Percentiles rank a stretch among this genome's conserved stretches.
phyloP scores from a whole-genome alignment of 2,888 invertebrate genomes.

The Adelphocoris suturalis region DNA sequence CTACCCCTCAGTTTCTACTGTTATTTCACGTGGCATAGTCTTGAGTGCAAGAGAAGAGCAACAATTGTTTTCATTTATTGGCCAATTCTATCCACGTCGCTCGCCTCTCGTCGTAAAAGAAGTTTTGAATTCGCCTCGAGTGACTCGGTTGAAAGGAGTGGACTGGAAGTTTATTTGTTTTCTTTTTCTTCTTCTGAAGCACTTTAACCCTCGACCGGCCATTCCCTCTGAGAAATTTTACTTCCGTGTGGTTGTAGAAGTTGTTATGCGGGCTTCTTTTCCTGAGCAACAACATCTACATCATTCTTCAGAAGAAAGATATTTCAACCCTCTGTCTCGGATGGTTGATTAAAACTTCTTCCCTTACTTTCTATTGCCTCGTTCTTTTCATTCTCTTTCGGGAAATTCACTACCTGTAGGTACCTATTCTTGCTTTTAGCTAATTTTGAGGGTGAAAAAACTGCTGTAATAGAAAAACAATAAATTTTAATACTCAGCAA shows the following conservation, averaged over 20 bases:
- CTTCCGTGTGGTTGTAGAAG: conserved; percentile 25
- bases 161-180: conserved; percentile 46
- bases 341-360: background rate
- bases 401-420: too few species aligned
- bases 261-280: conserved; percentile 9
- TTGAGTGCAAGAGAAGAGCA: background rate
- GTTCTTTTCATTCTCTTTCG: background rate
- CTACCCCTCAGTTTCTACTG: background rate
- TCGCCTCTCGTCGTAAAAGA: conserved; percentile 3
- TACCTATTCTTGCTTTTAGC: too few species aligned
- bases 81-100: background rate
- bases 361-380: background rate
- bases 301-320: background rate
- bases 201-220: conserved; percentile 29
- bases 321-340: background rate
- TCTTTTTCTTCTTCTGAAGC: conserved; percentile 23
- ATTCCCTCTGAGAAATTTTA: conserved; percentile 21
- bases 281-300: conserved; percentile 24
- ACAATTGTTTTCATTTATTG: conserved; percentile 26
- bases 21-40: background rate
- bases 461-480: too few species aligned
- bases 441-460: too few species aligned
- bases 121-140: conserved; percentile 43
- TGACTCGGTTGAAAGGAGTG: conserved; percentile 40
- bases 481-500: too few species aligned